These are phyloP conservation scores for Acanthornis magna DNA, from an alignment of 2,797 vertebrate genomes.

Conservation along the genomic window DNA sequence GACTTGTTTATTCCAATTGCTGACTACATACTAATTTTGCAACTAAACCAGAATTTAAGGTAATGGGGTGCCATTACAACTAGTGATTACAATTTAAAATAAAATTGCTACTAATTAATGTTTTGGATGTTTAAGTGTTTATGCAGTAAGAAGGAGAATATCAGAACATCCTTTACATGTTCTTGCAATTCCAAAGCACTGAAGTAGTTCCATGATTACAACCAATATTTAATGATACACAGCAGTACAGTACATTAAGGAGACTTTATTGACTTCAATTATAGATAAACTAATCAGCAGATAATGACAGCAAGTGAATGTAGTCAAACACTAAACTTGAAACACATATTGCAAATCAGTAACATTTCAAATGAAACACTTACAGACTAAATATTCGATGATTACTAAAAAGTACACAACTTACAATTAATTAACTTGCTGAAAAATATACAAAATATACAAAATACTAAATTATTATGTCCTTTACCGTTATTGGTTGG, in stretches of 20 bases:
- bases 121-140: constrained; percentile 8
- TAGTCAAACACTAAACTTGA: constrained; percentile 16
- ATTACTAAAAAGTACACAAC: background rate
- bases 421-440: background rate
- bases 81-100: background rate
- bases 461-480: background rate
- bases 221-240: constrained; percentile 19
- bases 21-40: background rate
- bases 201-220: constrained; percentile 7
- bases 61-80: background rate
- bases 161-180: background rate
- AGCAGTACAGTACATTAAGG: constrained; percentile 42
- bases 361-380: constrained; percentile 12
- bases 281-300: constrained; percentile 56
- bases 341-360: constrained; percentile 41
- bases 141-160: background rate
- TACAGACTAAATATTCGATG: background rate
- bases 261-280: constrained; percentile 62
- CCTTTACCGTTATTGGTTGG: background rate
- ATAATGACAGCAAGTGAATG: constrained; percentile 31
- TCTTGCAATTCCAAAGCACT: background rate
- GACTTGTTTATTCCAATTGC: background rate
- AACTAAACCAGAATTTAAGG: background rate
- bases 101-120: background rate
- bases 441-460: background rate